These are phyloP conservation scores for Aphrophora alni DNA, from an alignment of 2,888 invertebrate genomes.

Conservation along the genomic window DNA sequence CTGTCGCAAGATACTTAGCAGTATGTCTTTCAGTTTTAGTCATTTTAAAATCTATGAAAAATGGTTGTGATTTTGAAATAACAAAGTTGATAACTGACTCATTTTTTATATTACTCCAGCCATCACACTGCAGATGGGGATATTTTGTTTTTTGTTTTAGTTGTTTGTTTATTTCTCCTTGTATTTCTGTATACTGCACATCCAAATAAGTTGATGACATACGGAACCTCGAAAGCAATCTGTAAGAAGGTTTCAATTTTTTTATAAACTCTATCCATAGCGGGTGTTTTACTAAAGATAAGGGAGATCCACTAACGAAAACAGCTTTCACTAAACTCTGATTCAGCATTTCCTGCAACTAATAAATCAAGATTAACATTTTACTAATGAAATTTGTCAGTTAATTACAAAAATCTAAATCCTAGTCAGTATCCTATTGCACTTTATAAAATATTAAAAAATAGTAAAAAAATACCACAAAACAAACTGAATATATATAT, in stretches of 20 bases:
- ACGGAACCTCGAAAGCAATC: conserved; percentile 29
- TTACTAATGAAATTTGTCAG: too few species aligned
- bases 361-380: too few species aligned
- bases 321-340: conserved; percentile 36
- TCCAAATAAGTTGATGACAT: conserved; percentile 18
- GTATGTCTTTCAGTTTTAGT: conserved; percentile 42
- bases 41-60: conserved; percentile 42
- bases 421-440: too few species aligned
- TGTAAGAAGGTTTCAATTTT: conserved; percentile 33
- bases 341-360: conserved; percentile 34
- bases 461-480: too few species aligned
- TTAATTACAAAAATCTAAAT: too few species aligned
- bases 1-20: conserved; percentile 38
- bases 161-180: conserved; percentile 2
- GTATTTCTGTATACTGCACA: conserved; percentile 30
- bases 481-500: too few species aligned
- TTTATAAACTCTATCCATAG: conserved; percentile 40
- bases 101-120: conserved; percentile 42
- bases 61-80: conserved; percentile 43
- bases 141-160: conserved; percentile 18
- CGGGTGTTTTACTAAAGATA: conserved; percentile 38
- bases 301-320: conserved; percentile 33
- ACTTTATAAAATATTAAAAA: too few species aligned
- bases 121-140: conserved; percentile 32
- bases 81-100: conserved; percentile 44